Evolutionary conservation across 2,797 vertebrate species (phyloP), one percentile per base, ranked within the genome.

Genomic region (Xyrichtys novacula): DNA sequence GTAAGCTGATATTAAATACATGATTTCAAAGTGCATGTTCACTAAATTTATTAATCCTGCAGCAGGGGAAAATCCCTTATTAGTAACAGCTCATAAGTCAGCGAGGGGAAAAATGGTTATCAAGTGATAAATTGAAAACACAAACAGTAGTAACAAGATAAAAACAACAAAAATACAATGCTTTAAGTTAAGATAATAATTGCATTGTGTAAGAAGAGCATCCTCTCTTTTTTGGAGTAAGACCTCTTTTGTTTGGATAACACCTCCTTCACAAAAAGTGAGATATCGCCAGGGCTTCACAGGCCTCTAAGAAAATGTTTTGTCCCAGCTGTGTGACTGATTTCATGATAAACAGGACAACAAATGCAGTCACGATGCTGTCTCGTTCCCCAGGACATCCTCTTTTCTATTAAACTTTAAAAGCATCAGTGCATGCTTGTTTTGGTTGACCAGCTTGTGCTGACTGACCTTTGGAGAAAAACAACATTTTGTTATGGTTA

Each of bases 401-500:
- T 73, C 68, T 69, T 40, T 52, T 52, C 64, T 57, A 34, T 76
- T 78, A 69, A 63, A 44, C 65, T 25, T 52, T 38, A 64, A 62
- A 48, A 19, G 26, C 59, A 74, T 89, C 76, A 86, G 66, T 84
- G 79, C 70, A 74, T 31, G 73, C 75, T 69, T 85, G 77, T 91
- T 76, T 76, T 17, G 58, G 49, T 31, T 40, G 56, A 83, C 70
- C 80, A 88, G 73, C 31, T 71, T 79, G 67, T 80, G 69, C 74
- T 83, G 71, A 64, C 71, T 55, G 55, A 91, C 85, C 85, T 86
- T 89, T 81, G 71, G 85, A 87, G 83, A 90, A 91, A 86, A 92
- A 91, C 88, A 93, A 93, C 88, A 92, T 91, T 92, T 91, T 90
- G 83, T 91, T 94, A 92, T 92, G 77, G 88, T 83, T 89, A 85